Conservation (phyloP, 2,888 invertebrate species). For the Drosophila emarginata region DNA sequence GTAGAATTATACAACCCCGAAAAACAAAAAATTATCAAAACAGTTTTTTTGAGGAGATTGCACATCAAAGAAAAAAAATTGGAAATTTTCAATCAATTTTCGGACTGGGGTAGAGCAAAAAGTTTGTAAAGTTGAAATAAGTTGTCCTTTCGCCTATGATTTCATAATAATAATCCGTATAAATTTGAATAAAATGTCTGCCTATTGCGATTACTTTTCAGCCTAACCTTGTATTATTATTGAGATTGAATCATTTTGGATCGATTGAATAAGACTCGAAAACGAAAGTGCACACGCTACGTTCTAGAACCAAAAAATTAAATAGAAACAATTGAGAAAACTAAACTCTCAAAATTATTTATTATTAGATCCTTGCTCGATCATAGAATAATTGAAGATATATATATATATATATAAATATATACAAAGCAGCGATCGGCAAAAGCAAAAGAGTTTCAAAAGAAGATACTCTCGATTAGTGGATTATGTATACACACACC, state of each 20-base stretch:
- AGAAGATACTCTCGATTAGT: constrained; percentile 13
- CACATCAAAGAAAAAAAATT: no score
- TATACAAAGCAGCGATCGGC: constrained; percentile 32
- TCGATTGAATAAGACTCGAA: constrained; percentile 25
- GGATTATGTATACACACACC: constrained; percentile 7
- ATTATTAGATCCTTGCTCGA: constrained; percentile 15
- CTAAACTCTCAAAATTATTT: constrained; percentile 21
- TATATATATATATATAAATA: constrained; percentile 26
- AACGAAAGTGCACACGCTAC: constrained; percentile 17
- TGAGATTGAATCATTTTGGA: constrained; percentile 10
- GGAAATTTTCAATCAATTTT: no score
- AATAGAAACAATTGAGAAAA: neutral
- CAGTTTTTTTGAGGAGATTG: no score
- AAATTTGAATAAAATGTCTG: neutral
- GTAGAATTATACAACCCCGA: no score
- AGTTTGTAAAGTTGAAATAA: no score
- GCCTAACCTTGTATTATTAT: constrained; percentile 6
- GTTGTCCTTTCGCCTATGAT: no score
- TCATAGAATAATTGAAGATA: constrained; percentile 3
- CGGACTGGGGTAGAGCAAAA: no score
- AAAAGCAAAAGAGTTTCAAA: constrained; percentile 26
- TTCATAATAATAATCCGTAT: no score
- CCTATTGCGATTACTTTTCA: neutral
- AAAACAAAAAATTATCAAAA: no score
- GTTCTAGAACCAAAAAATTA: constrained; percentile 23